A percentile compares a stretch with the other conserved stretches of the same genome.
These are phyloP conservation scores for Cynoglossus semilaevis DNA, from an alignment of 2,113 vertebrate species.

Conservation along the genomic window DNA sequence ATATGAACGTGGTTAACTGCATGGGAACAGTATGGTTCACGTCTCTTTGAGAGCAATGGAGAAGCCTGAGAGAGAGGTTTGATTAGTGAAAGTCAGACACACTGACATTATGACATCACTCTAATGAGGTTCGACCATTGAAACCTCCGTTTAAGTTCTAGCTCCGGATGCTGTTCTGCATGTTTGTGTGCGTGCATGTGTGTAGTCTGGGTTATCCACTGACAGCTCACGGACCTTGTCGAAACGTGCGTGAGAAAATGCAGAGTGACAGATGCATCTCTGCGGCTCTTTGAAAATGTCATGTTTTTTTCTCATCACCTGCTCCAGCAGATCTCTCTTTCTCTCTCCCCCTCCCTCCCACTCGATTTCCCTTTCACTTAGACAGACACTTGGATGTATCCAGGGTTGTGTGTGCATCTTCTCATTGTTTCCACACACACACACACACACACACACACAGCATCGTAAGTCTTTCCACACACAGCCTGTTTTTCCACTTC, in stretches of 20 bases:
- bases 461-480: constrained; percentile 4
- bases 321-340: constrained; percentile 44
- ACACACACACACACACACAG: constrained; percentile 10
- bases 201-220: constrained; percentile 43
- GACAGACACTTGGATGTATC: constrained; percentile 1
- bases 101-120: no score
- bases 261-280: constrained; percentile 74
- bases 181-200: constrained; percentile 37
- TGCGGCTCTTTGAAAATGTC: constrained; percentile 70
- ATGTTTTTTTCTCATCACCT: constrained; percentile 62
- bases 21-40: no score
- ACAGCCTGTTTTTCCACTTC: background rate
- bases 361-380: constrained; percentile 16
- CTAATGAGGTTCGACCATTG: no score
- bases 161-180: background rate
- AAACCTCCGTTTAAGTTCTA: no score
- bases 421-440: constrained; percentile 6
- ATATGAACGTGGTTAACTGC: no score
- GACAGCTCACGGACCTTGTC: constrained; percentile 60
- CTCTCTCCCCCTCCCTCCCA: background rate
- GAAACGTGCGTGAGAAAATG: constrained; percentile 61
- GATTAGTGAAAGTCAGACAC: no score
- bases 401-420: constrained; percentile 8
- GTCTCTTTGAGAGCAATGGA: no score
- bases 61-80: no score